phyloP scores from a whole-genome alignment of 2,797 vertebrate genomes.

The Hypotaenidia philippensis region DNA sequence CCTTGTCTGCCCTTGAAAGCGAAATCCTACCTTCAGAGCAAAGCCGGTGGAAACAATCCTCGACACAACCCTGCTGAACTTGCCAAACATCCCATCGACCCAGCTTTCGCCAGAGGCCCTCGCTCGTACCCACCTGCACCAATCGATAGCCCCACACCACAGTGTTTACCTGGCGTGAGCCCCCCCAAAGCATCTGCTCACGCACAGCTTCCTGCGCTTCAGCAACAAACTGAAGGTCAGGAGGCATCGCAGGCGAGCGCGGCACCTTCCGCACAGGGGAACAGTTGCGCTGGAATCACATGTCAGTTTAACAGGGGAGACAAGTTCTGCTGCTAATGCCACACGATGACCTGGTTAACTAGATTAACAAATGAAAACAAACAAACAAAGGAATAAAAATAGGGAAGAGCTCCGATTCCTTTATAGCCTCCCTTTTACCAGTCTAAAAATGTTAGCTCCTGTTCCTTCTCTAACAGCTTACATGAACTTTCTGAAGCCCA shows the following conservation, averaged over 20 bases:
- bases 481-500: neutral
- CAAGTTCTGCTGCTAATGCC: rapidly evolving
- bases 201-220: rapidly evolving
- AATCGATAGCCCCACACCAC: rapidly evolving
- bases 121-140: rapidly evolving
- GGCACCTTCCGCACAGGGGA: rapidly evolving
- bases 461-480: neutral
- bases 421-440: neutral
- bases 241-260: rapidly evolving
- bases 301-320: neutral
- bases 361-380: neutral
- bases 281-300: neutral
- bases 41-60: neutral
- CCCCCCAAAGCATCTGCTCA: neutral
- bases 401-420: neutral
- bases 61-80: neutral
- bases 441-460: neutral
- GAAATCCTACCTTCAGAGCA: neutral
- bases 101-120: neutral
- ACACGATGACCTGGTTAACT: neutral
- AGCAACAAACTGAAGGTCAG: rapidly evolving
- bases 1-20: conserved; percentile 50
- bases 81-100: neutral
- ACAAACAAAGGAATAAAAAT: neutral
- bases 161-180: rapidly evolving